Base-by-base conservation (phyloP, 2,888 invertebrate genomes). In the Galeopsomyia nigrocyanea region DNA sequence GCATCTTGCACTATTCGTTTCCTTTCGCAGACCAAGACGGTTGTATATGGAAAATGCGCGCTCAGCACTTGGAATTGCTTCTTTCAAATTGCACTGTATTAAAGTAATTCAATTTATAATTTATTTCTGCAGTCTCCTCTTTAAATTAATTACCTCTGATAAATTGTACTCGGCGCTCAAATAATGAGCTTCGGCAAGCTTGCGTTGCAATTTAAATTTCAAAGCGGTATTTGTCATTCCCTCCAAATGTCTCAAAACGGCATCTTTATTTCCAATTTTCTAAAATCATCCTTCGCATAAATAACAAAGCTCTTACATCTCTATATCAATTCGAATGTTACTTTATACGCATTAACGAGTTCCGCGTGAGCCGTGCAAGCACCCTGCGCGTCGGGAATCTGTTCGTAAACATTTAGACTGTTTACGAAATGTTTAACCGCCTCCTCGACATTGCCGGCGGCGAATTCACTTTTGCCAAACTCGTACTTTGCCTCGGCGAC, bases 111-210 rank as follows among this genome's bases (percentile, higher is more conserved):
- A 39, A 39, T 17, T 61, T 65, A 64, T 39, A 16, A 39, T 16
- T 17, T 3, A 26, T 5, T 26, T 22, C n/a, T 46, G 14, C 16
- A 22, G 39, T 22, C 3, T 62, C 13, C 46, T 21, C 55, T 19
- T 64, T 6, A 17, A 19, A 26, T 31, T 17, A 63, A 7, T 31
- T 75, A 83, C 84, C 71, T 72, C 76, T 47, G 68, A 77, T 22
- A 84, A 71, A 39, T 80, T 77, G 73, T 81, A 77, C 60, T 84
- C 80, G 19, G 83, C 84, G 3, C 76, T 81, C 14, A 78, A 77
- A 39, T 77, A 82, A 66, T 83, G 79, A 17, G 81, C 82, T 21
- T 82, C 77, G 2, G 84, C 84, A 3, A 82, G 76, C 64, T 80
- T 81, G 3, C 75, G 61, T 2, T 68, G 51, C 5, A 82, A 71